These are phyloP conservation scores for Aspidapion aeneum DNA, from an alignment of 2,888 invertebrate species.

Conservation along the genomic window DNA sequence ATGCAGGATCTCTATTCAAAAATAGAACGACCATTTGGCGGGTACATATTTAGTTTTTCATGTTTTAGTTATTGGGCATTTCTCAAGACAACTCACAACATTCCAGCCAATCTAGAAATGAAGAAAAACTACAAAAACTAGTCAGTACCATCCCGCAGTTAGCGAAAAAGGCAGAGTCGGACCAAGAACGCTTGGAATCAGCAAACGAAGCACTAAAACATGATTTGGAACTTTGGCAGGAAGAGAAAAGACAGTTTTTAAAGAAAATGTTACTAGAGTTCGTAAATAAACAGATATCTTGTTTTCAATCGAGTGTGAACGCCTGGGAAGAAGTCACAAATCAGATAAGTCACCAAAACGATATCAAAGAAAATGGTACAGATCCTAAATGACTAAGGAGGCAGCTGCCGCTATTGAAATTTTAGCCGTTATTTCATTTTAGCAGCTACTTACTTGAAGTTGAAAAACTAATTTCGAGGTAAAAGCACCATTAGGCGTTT, in stretches of 20 bases:
- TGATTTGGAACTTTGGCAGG: slow-evolving; percentile 65
- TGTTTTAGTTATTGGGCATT: slow-evolving; percentile 35
- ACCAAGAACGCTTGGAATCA: slow-evolving; percentile 63
- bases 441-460: too few relatives aligned
- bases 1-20: too few relatives aligned
- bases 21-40: too few relatives aligned
- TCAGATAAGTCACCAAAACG: slow-evolving; percentile 28
- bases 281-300: slow-evolving; percentile 62
- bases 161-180: slow-evolving; percentile 51
- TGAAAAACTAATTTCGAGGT: too few relatives aligned
- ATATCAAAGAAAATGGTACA: not conserved
- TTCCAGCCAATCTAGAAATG: slow-evolving; percentile 49
- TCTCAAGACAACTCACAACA: slow-evolving; percentile 34
- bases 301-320: slow-evolving; percentile 57
- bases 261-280: slow-evolving; percentile 59
- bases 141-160: slow-evolving; percentile 51
- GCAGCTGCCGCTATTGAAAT: too few relatives aligned
- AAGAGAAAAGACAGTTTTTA: slow-evolving; percentile 60
- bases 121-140: slow-evolving; percentile 54
- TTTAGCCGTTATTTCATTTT: too few relatives aligned
- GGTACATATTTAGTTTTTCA: too few relatives aligned
- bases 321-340: slow-evolving; percentile 53
- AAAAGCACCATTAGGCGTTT: too few relatives aligned
- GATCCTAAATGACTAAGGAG: not conserved
- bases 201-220: slow-evolving; percentile 66